These are phyloP conservation scores for Torymus tubicola DNA, from an alignment of 2,888 invertebrate species.

Conservation along the genomic window DNA sequence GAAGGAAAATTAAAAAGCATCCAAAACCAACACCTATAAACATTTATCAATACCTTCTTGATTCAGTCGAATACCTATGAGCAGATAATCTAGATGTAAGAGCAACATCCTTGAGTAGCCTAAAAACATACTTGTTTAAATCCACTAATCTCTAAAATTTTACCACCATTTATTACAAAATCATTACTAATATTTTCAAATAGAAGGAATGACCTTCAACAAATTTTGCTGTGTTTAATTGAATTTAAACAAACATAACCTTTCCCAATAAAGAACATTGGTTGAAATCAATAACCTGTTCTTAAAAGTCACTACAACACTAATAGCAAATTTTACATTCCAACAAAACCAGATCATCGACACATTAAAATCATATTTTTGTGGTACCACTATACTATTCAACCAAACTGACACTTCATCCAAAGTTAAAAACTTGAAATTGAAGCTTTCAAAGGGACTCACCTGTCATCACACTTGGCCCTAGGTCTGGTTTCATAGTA, in stretches of 20 bases:
- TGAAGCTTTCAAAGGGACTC: slow-evolving; percentile 8
- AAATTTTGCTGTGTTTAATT: neutral
- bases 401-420: no score
- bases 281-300: neutral
- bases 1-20: no score
- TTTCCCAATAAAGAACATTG: neutral
- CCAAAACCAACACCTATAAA: slow-evolving; percentile 23
- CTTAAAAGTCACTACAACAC: neutral
- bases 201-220: neutral
- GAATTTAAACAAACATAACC: slow-evolving; percentile 50
- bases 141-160: neutral
- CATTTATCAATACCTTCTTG: slow-evolving; percentile 66
- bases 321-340: neutral
- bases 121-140: slow-evolving; percentile 61
- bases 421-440: no score
- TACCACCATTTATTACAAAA: neutral
- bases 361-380: neutral
- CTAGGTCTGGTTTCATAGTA: slow-evolving; percentile 67
- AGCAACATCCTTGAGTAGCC: slow-evolving; percentile 68
- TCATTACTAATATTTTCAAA: no score
- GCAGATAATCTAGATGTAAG: slow-evolving; percentile 67
- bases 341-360: neutral
- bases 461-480: slow-evolving; percentile 61
- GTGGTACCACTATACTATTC: no score
- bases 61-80: slow-evolving; percentile 69